These are phyloP conservation scores for Perca fluviatilis DNA, from an alignment of 2,113 vertebrate genomes.

Conservation along the genomic window DNA sequence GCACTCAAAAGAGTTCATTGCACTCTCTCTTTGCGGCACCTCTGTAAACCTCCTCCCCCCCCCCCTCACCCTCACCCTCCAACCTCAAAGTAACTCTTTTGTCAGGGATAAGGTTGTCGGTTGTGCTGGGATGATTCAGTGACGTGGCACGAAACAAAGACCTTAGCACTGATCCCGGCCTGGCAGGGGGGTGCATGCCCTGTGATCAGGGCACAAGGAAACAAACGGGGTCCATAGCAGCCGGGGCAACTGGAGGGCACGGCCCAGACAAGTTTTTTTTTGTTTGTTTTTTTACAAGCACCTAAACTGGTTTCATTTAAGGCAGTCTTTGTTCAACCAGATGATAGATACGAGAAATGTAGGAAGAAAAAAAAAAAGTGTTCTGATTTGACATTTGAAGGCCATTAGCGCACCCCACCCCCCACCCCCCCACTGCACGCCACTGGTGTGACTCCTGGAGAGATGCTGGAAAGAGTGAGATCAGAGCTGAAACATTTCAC, in stretches of 20 bases:
- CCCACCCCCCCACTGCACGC: slow-evolving; percentile 31
- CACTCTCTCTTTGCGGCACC: slow-evolving; percentile 63
- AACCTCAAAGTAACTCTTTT: slow-evolving; percentile 62
- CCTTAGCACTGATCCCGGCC: not conserved
- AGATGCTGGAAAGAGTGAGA: slow-evolving; percentile 77
- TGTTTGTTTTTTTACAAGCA: not conserved
- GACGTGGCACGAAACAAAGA: slow-evolving; percentile 33
- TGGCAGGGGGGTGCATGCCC: not conserved
- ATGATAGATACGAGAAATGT: not conserved
- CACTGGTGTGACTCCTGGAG: slow-evolving; percentile 58
- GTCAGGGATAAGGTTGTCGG: slow-evolving; percentile 28
- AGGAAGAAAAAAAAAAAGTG: not conserved
- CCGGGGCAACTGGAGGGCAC: not conserved
- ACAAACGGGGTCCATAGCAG: not conserved
- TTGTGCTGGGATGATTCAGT: slow-evolving; percentile 64
- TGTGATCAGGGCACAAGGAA: not conserved
- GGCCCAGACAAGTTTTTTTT: not conserved
- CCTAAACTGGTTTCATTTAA: not conserved
- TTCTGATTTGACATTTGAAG: slow-evolving; percentile 48
- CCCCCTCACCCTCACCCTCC: slow-evolving; percentile 4
- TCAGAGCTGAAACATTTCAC: slow-evolving; percentile 71
- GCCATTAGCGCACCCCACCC: slow-evolving; percentile 27
- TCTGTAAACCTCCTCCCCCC: slow-evolving; percentile 38
- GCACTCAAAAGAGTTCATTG: slow-evolving; percentile 68
- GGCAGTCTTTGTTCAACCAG: slow-evolving; percentile 3